Evolutionary conservation across 2,113 vertebrate species (phyloP).

Genomic region (Melanotaenia duboulayi): DNA sequence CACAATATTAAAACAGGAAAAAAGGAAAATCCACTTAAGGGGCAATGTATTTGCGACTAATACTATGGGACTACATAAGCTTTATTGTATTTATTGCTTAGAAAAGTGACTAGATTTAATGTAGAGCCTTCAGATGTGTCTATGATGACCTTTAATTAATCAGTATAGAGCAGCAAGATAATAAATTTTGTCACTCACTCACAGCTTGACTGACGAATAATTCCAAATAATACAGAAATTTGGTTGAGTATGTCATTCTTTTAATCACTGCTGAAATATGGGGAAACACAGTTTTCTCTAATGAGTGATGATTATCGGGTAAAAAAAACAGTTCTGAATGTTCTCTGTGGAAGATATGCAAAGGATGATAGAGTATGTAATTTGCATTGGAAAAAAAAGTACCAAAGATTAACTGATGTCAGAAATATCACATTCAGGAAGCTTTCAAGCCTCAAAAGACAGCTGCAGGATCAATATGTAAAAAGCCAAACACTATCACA

Average conservation of each 20-base stretch:
- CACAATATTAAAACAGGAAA: constrained; percentile 1
- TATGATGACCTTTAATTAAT: background rate
- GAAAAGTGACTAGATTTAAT: background rate
- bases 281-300: constrained; percentile 3
- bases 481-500: background rate
- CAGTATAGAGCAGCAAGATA: too few relatives aligned
- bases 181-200: too few relatives aligned
- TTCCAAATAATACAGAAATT: too few relatives aligned
- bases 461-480: constrained; percentile 40
- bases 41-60: background rate
- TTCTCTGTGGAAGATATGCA: constrained; percentile 56
- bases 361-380: constrained; percentile 33
- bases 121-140: too few relatives aligned
- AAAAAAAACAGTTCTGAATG: constrained; percentile 14
- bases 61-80: background rate
- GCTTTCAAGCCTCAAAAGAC: constrained; percentile 7
- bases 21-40: background rate
- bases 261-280: background rate
- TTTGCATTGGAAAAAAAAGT: constrained; percentile 61
- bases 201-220: too few relatives aligned
- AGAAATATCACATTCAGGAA: constrained; percentile 62
- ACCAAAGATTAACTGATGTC: constrained; percentile 60
- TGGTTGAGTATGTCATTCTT: background rate
- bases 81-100: background rate
- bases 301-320: constrained; percentile 31